phyloP scores from a whole-genome alignment of 2,113 vertebrate genomes.

The Girardinichthys multiradiatus region DNA sequence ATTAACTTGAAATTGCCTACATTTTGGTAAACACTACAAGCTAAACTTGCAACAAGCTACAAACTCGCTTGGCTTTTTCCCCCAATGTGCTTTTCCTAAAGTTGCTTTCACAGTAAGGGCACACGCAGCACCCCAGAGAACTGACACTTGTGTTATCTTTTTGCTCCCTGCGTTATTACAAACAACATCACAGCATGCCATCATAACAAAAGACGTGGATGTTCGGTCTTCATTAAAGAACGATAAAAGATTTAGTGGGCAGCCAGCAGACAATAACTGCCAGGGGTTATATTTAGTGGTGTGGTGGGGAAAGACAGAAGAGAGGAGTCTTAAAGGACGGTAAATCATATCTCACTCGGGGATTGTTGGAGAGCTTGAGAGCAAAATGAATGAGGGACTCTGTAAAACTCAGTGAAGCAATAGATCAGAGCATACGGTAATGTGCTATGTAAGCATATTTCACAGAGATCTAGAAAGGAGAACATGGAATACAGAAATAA shows the following conservation, averaged over 20 bases:
- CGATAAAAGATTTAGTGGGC: constrained; percentile 63
- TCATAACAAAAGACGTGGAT: constrained; percentile 42
- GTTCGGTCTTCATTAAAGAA: constrained; percentile 47
- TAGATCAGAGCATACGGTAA: constrained; percentile 67
- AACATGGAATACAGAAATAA: constrained; percentile 30
- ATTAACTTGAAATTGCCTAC: constrained; percentile 55
- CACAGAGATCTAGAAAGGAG: constrained; percentile 50
- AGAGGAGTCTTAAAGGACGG: constrained; percentile 44
- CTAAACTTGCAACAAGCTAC: constrained; percentile 31
- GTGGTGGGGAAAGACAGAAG: constrained; percentile 50
- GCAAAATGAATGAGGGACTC: constrained; percentile 74
- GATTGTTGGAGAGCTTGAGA: constrained; percentile 64
- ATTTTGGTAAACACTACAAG: constrained; percentile 31
- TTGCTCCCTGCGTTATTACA: constrained; percentile 32
- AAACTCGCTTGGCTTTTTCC: constrained; percentile 41
- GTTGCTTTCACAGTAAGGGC: constrained; percentile 52
- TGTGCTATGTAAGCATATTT: constrained; percentile 74
- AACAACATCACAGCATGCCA: constrained; percentile 47
- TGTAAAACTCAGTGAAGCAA: constrained; percentile 59
- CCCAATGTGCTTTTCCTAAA: constrained; percentile 27
- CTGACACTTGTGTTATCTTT: constrained; percentile 42
- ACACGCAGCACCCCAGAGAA: constrained; percentile 14
- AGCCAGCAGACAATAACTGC: constrained; percentile 43
- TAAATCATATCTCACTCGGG: constrained; percentile 72
- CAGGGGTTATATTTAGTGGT: constrained; percentile 73